phyloP scores from a whole-genome alignment of 1,140 invertebrate genomes.

The Zaprionus kolodkinae region DNA sequence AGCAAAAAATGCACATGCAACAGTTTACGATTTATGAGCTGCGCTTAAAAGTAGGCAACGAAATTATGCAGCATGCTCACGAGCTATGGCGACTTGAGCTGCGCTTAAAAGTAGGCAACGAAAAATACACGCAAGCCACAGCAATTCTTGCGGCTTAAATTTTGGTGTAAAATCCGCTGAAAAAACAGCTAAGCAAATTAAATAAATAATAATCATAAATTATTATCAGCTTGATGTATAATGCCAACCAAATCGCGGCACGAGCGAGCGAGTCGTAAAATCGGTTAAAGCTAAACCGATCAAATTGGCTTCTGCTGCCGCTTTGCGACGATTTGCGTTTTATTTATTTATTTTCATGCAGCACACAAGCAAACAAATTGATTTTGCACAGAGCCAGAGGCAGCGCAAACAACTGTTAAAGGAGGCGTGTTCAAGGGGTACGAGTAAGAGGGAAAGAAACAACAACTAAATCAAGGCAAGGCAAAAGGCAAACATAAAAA shows the following conservation, averaged over 20 bases:
- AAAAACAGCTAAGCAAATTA: slow-evolving; percentile 32
- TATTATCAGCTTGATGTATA: slow-evolving; percentile 72
- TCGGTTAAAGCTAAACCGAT: slow-evolving; percentile 64
- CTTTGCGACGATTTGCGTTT: slow-evolving; percentile 64
- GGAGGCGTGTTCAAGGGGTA: too few relatives aligned
- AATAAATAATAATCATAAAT: slow-evolving; percentile 79
- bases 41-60: too few relatives aligned
- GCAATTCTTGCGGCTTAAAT: neutral
- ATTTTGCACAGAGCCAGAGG: slow-evolving; percentile 43
- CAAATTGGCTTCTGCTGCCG: slow-evolving; percentile 74
- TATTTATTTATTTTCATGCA: slow-evolving; percentile 74
- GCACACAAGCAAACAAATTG: slow-evolving; percentile 72
- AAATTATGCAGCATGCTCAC: slow-evolving; percentile 1
- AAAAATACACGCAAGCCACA: neutral
- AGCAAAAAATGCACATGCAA: slow-evolving; percentile 4
- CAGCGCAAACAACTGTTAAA: slow-evolving; percentile 30
- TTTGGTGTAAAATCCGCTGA: slow-evolving; percentile 29
- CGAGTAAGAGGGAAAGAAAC: neutral
- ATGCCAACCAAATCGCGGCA: slow-evolving; percentile 72
- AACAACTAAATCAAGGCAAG: slow-evolving; percentile 75
- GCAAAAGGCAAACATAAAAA: slow-evolving; percentile 55
- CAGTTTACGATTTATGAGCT: too few relatives aligned
- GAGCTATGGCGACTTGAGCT: slow-evolving; percentile 17
- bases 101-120: slow-evolving; percentile 35
- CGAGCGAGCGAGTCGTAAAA: slow-evolving; percentile 74